phyloP scores from a whole-genome alignment of 2,888 invertebrate species.

The Penaeus monodon region DNA sequence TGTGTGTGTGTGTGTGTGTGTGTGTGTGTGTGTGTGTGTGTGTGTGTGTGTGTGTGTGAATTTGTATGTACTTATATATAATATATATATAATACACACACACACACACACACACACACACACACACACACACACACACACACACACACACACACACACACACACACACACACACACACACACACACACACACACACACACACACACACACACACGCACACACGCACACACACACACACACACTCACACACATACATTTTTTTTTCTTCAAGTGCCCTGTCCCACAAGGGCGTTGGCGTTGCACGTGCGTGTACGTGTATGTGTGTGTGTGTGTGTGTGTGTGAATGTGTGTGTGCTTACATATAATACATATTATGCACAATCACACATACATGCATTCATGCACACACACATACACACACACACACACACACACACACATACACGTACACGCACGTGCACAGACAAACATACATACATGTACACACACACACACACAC shows the following conservation, averaged over 20 bases:
- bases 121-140: background rate
- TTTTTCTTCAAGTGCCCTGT: too few species aligned
- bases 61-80: too few species aligned
- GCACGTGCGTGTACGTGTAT: too few species aligned
- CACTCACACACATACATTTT: background rate
- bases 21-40: too few species aligned
- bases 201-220: conserved; percentile 24
- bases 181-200: conserved; percentile 3
- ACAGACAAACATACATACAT: background rate
- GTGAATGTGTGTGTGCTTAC: too few species aligned
- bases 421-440: conserved; percentile 4
- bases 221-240: conserved; percentile 8
- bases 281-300: too few species aligned
- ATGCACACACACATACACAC: background rate
- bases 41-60: too few species aligned
- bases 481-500: conserved; percentile 18
- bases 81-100: too few species aligned
- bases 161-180: background rate
- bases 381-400: background rate
- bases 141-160: conserved; percentile 1
- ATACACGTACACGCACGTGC: background rate
- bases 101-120: too few species aligned
- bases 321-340: too few species aligned
- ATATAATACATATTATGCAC: too few species aligned
- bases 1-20: too few species aligned